Percentiles rank a stretch among this genome's conserved stretches.
These are phyloP conservation scores for Myxocyprinus asiaticus DNA, from an alignment of 2,113 vertebrate genomes.

Conservation along the genomic window DNA sequence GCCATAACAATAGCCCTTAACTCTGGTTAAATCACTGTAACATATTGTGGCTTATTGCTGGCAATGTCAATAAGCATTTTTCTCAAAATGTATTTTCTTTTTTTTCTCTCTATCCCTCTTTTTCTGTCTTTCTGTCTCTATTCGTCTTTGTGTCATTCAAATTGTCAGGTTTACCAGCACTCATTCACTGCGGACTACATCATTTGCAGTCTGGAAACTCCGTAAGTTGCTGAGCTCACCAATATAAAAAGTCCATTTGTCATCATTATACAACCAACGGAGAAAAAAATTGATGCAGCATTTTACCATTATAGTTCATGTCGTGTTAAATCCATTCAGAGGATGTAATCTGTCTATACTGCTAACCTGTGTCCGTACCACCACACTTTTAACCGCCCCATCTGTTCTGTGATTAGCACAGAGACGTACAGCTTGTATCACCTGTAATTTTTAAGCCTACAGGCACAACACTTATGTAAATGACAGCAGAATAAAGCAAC, in stretches of 20 bases:
- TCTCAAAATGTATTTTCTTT: background rate
- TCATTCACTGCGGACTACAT: slow-evolving; percentile 94
- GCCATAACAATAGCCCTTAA: too few species aligned
- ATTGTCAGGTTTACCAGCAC: slow-evolving; percentile 86
- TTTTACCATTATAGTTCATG: background rate
- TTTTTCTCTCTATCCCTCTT: slow-evolving; percentile 22
- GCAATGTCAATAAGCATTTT: too few species aligned
- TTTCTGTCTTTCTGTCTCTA: background rate
- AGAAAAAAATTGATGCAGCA: slow-evolving; percentile 19
- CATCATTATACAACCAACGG: background rate
- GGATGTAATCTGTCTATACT: slow-evolving; percentile 49
- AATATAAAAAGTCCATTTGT: slow-evolving; percentile 18
- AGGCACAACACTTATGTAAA: slow-evolving; percentile 56
- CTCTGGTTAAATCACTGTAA: too few species aligned
- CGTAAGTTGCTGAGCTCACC: slow-evolving; percentile 65
- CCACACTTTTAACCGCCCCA: slow-evolving; percentile 43
- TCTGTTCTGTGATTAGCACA: slow-evolving; percentile 56
- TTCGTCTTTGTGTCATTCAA: slow-evolving; percentile 1
- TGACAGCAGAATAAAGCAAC: slow-evolving; percentile 42
- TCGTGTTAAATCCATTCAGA: background rate
- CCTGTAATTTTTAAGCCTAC: slow-evolving; percentile 59
- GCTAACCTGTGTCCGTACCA: slow-evolving; percentile 72
- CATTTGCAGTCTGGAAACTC: slow-evolving; percentile 81
- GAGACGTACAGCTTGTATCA: slow-evolving; percentile 57
- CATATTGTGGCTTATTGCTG: too few species aligned